Evolutionary conservation across 2,113 vertebrate genomes (phyloP), one percentile per base, ranked within the genome.

Genomic region (Notiomystis cincta): DNA sequence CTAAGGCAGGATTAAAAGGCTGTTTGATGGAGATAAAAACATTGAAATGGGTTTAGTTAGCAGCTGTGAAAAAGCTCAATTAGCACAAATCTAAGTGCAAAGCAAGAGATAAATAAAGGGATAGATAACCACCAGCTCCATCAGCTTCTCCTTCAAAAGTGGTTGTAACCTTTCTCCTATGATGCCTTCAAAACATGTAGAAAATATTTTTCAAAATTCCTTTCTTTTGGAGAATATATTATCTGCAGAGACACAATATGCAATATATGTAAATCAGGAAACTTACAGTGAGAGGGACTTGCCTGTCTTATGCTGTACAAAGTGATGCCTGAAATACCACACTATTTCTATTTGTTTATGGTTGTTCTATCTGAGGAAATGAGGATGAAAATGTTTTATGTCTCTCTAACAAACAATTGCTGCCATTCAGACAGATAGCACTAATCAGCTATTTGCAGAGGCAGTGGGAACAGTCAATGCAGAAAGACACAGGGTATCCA

Each of bases 391-490:
- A 83, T 31, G 27, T 61, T 51, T 89, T 38, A 75, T 0, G 0
- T 38, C 64, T 82, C 48, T 62, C 56, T 54, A 92, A 71, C 35
- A 72, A 90, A 86, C 47, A 81, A 48, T 53, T 2, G 4, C 69
- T 87, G 56, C 44, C 69, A 84, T 81, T 95, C 56, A 75, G 79
- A 90, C 10, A 72, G 71, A 82, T 22, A 90, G 48, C 35, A 67
- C 85, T 94, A 71, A 96, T 72, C 76, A 89, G 53, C 31, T 90
- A 31, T 44, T 62, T 90, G 80, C 88, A 93, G 86, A 90, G 28
- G 57, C 4, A 30, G 40, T 76, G 35, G 65, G 61, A 94, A 82
- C 44, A 89, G 56, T 73, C 85, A 90, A 37, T 89, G 85, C 57
- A 90, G 37, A 89, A 84, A 90, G n/a, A 87, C 25, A 58, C 24